Conservation (phyloP, 1,140 invertebrate species). For the Sesamia nonagrioides region DNA sequence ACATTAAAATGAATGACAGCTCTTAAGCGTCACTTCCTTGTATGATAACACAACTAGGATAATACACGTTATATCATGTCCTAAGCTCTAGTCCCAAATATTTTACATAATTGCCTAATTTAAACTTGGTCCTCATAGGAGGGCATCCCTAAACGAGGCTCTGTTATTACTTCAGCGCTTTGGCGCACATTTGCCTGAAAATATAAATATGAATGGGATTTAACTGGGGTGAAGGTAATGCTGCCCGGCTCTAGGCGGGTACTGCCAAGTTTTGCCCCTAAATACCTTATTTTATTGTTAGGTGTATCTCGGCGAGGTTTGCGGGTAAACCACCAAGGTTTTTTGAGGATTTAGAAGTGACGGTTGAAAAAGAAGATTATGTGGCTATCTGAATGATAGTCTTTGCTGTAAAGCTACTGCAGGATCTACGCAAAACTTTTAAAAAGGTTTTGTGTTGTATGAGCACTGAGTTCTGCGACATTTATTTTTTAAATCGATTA, state of each 20-base stretch:
- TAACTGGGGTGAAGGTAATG: neutral
- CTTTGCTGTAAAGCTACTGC: neutral
- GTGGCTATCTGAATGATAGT: neutral
- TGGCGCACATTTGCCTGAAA: conserved; percentile 9
- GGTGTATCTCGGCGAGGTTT: neutral
- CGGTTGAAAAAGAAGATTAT: neutral
- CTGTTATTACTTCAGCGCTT: conserved; percentile 29
- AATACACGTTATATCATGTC: neutral
- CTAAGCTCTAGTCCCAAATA: neutral
- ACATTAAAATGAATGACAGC: too few species aligned
- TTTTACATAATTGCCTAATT: conserved; percentile 17
- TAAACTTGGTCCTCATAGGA: neutral
- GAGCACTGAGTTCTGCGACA: too few species aligned
- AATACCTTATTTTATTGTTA: conserved; percentile 23
- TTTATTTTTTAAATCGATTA: too few species aligned
- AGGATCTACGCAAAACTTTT: too few species aligned
- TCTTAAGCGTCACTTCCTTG: neutral
- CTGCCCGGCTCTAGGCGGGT: neutral
- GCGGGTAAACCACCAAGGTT: neutral
- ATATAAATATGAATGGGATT: conserved; percentile 39
- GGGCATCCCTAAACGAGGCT: neutral
- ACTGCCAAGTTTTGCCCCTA: conserved; percentile 5
- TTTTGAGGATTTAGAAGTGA: conserved; percentile 13
- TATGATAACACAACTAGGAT: neutral
- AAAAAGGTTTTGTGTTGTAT: too few species aligned